A percentile compares a stretch with the other conserved stretches of the same genome.
phyloP scores from a whole-genome alignment of 2,888 invertebrate genomes.

The Orthosia gothica region DNA sequence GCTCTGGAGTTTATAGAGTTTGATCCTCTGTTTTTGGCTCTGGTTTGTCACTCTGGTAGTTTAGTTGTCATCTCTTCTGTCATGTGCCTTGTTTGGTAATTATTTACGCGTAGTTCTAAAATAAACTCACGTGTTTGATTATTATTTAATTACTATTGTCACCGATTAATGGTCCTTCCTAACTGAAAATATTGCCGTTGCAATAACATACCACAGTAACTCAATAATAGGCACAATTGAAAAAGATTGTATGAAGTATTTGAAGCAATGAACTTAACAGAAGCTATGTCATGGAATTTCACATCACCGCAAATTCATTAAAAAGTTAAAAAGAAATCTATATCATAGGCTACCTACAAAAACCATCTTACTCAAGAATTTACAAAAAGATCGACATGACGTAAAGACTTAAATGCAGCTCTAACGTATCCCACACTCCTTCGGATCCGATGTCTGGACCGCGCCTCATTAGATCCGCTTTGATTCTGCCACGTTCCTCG shows the following conservation, averaged over 20 bases:
- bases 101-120: background rate
- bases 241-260: background rate
- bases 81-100: background rate
- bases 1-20: conserved; percentile 10
- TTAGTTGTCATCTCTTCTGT: background rate
- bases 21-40: background rate
- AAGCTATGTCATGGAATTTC: background rate
- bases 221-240: too few relatives aligned
- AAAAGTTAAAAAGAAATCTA: too few relatives aligned
- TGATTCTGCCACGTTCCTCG: conserved; percentile 74
- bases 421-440: conserved; percentile 69
- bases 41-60: background rate
- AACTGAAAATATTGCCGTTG: too few relatives aligned
- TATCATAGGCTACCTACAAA: background rate
- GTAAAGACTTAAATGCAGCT: conserved; percentile 44
- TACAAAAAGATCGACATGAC: background rate
- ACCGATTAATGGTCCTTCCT: too few relatives aligned
- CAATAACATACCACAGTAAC: background rate
- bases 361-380: conserved; percentile 5
- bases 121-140: background rate
- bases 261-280: background rate
- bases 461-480: conserved; percentile 85
- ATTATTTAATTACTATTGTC: background rate
- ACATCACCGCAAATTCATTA: too few relatives aligned
- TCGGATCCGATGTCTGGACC: conserved; percentile 77